Conservation (phyloP, 30 jellyfish, hydroid and myxozoan species). For the Aurelia aurita region DNA sequence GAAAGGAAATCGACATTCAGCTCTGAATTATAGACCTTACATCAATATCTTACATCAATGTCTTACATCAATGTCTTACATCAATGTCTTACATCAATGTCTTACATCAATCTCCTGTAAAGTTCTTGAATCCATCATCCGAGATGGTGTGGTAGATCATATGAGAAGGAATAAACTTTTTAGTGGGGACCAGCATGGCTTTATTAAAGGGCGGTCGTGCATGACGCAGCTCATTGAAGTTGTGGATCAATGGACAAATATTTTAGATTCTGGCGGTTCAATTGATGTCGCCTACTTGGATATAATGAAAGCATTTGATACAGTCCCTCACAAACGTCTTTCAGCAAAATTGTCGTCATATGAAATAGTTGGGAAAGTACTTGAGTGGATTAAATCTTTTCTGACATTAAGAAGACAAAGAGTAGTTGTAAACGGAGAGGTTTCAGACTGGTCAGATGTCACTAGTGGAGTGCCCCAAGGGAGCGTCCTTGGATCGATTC, state of each 20-base stretch:
- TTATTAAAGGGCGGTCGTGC: constrained; percentile 31
- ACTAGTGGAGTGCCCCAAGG: constrained; percentile 60
- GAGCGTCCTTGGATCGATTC: constrained; percentile 65
- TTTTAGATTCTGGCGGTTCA: constrained; percentile 51
- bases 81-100: too few relatives aligned
- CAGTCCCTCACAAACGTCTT: constrained; percentile 42
- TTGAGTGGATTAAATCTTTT: constrained; percentile 49
- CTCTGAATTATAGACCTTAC: constrained; percentile 35
- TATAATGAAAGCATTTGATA: constrained; percentile 52
- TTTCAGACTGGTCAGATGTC: constrained; percentile 54
- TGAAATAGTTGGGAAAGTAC: constrained; percentile 48
- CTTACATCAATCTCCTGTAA: constrained; percentile 26
- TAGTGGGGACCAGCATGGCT: constrained; percentile 55
- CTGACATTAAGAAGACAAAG: constrained; percentile 52
- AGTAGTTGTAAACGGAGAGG: constrained; percentile 51
- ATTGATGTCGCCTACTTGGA: constrained; percentile 42
- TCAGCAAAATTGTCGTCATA: constrained; percentile 40
- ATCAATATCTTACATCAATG: too few relatives aligned
- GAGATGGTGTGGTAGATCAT: constrained; percentile 39
- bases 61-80: too few relatives aligned
- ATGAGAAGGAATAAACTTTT: constrained; percentile 29
- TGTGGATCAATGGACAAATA: constrained; percentile 45
- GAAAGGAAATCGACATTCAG: constrained; percentile 29
- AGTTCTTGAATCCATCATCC: constrained; percentile 28
- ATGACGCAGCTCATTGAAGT: constrained; percentile 44